Evolutionary conservation across 2,888 invertebrate species (phyloP), one percentile per base, ranked within the genome.

Genomic region (Hypena proboscidalis): DNA sequence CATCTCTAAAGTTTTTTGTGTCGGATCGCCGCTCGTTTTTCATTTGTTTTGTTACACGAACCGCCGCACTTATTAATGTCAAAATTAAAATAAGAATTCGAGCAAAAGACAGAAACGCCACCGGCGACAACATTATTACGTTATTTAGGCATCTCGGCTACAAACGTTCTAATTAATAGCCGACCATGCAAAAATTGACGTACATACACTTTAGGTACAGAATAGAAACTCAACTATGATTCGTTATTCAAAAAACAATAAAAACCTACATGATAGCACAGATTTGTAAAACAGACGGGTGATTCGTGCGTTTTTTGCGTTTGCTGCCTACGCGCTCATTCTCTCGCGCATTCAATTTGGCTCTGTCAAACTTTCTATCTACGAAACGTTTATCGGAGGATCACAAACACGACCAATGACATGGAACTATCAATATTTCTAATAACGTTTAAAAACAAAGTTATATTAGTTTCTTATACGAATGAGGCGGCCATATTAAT

Each of bases 351-450:
- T 83, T 83, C 80, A 83, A 85, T 85, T 85, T 72, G 71, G 70
- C 81, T 75, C 80, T 71, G 80, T 79, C 81, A 79, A 77, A 85
- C 89, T 90, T 89, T 89, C 88, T 84, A 88, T 83, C 78, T 80
- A 58, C 73, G 60, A 78, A 80, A 75, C 79, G 81, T 87, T 87
- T 88, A 89, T 90, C 89, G 77, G 68, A 56, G 65, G 83, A 90
- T 89, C 88, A 78, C 75, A 85, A 80, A 89, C 88, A 89, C 80
- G 75, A 76, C 75, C 88, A 89, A 83, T 85, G 90, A 90, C 89
- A 89, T 79, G 89, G 77, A 89, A 88, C 90, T 87, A 90, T 90
- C 90, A 90, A 90, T 90, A 90, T 90, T 89, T 90, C 86, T 87
- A 88, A 88, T 88, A 90, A 85, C 88, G 72, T 89, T 85, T 82